phyloP scores from a whole-genome alignment of 2,113 vertebrate genomes.

The Gasterosteus aculeatus region DNA sequence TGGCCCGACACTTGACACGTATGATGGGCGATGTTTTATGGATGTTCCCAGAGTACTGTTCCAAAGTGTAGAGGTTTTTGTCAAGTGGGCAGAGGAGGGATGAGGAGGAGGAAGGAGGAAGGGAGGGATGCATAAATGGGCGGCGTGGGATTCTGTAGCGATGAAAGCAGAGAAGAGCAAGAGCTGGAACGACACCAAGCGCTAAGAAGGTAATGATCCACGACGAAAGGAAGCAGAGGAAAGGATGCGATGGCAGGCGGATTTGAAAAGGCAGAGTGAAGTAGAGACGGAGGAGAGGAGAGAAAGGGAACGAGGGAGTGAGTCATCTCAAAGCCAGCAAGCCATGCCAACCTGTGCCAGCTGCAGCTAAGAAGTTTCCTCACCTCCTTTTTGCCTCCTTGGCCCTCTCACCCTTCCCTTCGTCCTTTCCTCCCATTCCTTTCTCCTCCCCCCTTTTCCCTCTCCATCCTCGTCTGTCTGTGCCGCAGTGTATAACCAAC shows the following conservation, averaged over 20 bases:
- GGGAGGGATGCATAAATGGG: conserved; percentile 12
- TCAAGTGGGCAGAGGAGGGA: conserved; percentile 20
- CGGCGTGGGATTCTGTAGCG: conserved; percentile 6
- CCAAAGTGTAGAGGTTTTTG: neutral
- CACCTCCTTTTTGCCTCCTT: conserved; percentile 30
- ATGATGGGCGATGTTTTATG: neutral
- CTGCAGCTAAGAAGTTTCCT: conserved; percentile 61
- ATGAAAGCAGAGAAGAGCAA: conserved; percentile 40
- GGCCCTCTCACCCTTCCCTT: conserved; percentile 19
- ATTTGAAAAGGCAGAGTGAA: conserved; percentile 32
- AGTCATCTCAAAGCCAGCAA: conserved; percentile 49
- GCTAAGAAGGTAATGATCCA: conserved; percentile 51
- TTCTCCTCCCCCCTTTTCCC: conserved; percentile 15
- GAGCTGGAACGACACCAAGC: conserved; percentile 48
- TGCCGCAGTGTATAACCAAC: conserved; percentile 90
- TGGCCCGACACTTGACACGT: neutral
- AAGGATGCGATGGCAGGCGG: conserved; percentile 41
- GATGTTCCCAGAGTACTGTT: neutral
- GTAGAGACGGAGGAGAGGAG: conserved; percentile 21
- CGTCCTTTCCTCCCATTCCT: conserved; percentile 1
- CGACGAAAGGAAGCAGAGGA: conserved; percentile 33
- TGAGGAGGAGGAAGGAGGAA: conserved; percentile 11
- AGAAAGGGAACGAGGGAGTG: neutral
- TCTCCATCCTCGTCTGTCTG: conserved; percentile 11
- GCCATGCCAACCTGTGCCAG: conserved; percentile 58